Percentiles rank a stretch among this genome's conserved stretches.
phyloP scores from a whole-genome alignment of 1,140 invertebrate species.

The Bombus superbus region DNA sequence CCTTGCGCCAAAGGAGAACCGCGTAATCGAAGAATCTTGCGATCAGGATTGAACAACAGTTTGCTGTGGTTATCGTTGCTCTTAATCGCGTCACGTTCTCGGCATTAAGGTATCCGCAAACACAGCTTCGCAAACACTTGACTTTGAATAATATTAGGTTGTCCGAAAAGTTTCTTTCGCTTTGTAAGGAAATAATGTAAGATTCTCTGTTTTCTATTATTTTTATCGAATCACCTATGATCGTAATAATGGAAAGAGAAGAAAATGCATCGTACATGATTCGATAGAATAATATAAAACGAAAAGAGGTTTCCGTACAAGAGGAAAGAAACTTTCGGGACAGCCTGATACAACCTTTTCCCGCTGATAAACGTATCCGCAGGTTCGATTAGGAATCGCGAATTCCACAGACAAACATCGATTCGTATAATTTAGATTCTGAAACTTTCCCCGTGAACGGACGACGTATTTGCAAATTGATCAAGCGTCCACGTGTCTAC shows the following conservation, averaged over 20 bases:
- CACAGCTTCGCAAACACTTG: background rate
- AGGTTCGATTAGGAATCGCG: background rate
- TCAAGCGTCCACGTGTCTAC: background rate
- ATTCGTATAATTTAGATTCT: too few relatives aligned
- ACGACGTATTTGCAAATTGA: background rate
- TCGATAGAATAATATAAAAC: too few relatives aligned
- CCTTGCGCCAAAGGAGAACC: background rate
- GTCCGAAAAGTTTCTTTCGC: too few relatives aligned
- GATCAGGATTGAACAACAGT: background rate
- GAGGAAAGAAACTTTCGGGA: too few relatives aligned
- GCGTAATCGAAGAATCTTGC: background rate
- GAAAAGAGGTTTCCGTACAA: too few relatives aligned
- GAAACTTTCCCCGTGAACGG: too few relatives aligned
- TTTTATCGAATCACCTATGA: too few relatives aligned
- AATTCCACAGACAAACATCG: background rate
- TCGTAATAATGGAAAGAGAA: too few relatives aligned
- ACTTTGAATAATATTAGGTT: background rate
- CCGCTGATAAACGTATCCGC: background rate
- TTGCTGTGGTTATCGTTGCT: background rate
- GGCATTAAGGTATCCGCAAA: background rate
- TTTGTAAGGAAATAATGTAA: too few relatives aligned
- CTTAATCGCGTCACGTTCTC: background rate
- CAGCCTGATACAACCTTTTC: background rate
- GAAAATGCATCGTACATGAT: too few relatives aligned
- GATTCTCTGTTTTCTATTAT: too few relatives aligned